Evolutionary conservation across 2,797 vertebrate species (phyloP), one percentile per base, ranked within the genome.

Genomic region (Acrossocheilus wenchowensis): DNA sequence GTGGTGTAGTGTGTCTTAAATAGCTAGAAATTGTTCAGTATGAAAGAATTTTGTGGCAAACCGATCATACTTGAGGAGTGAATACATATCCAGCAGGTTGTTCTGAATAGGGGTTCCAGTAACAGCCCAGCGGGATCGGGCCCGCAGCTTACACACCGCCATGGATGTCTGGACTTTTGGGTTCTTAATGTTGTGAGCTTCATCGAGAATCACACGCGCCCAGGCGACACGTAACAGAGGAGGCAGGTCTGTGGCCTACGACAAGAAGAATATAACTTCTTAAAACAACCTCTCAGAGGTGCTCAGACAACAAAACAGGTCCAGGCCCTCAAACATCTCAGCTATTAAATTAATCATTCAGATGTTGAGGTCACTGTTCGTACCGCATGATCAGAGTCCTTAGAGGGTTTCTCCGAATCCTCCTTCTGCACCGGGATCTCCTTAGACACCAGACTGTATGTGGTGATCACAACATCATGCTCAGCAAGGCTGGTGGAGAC

Each of bases 51-150:
- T n/a, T 60, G 17, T 60, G 23, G 10, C 10, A 15, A 77, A 23
- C 30, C 0, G 14, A 71, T 87, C 96, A 93, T 94, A 99, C 98
- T 97, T 98, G 36, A 99, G 94, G 88, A 99, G 95, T 0, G 98
- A 97, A 91, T 98, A 99, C 96, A 99, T 95, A 92, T 99, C 98
- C 94, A 99, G 89, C 87, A 99, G 92, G 93, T 99, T 99, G 95
- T 99, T 99, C 93, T 99, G 98, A 92, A 99, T 97, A 0, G 98
- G 98, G 0, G 98, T 99, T 1, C 98, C 98, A 0, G 98, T 99
- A 85, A 99, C 97, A 0, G 97, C 98, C 98, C 98, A 99, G 11
- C 97, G 97, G n/a, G 97, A 95, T 0, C 4, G 81, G 2, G 97
- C 97, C 85, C 93, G 95, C 77, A 99, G 93, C 89, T 95, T 96